phyloP scores from a whole-genome alignment of 2,888 invertebrate species.

The Nasonia oneida region DNA sequence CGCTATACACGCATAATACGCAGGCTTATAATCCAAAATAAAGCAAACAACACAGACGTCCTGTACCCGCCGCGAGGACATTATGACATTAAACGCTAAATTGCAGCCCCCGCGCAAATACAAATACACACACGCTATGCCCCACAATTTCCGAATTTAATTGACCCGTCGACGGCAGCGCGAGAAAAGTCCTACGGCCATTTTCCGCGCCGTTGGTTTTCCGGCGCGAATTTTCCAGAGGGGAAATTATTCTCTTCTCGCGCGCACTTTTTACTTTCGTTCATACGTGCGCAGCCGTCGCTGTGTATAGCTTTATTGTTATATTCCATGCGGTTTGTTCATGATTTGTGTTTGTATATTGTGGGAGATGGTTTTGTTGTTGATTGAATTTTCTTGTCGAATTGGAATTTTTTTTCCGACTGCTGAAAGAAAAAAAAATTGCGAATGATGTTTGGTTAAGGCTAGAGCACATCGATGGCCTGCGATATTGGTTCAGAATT shows the following conservation, averaged over 20 bases:
- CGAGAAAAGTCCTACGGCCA: background rate
- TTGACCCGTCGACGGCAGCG: background rate
- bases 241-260: background rate
- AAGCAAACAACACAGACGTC: background rate
- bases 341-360: background rate
- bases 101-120: background rate
- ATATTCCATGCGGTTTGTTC: background rate
- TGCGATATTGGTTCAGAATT: background rate
- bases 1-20: no score
- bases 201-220: no score
- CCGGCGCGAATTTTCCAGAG: no score
- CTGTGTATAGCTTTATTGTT: background rate
- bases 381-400: background rate
- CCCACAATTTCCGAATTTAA: background rate
- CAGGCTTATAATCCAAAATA: background rate
- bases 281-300: background rate
- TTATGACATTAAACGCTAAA: constrained; percentile 3
- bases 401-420: background rate
- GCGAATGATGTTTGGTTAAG: background rate
- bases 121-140: background rate
- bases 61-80: background rate
- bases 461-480: background rate
- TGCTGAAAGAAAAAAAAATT: background rate
- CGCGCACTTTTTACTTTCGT: background rate
- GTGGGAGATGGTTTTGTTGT: background rate